Percentiles rank a stretch among this genome's conserved stretches.
Conservation (phyloP, 2,888 invertebrate species). For the Thumatha senex region DNA sequence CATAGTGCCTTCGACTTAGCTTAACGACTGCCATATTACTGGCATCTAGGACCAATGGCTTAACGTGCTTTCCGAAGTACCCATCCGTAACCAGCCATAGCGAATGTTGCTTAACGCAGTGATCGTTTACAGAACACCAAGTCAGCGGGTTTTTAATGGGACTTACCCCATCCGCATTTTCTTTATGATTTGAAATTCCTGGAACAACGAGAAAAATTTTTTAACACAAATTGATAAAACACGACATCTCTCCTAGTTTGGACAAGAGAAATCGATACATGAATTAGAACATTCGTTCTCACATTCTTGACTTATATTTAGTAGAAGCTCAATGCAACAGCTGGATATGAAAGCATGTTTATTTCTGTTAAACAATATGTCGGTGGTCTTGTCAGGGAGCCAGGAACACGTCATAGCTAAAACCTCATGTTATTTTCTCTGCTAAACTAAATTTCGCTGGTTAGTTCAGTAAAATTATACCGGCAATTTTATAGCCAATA, state of each 20-base stretch:
- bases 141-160: too few relatives aligned
- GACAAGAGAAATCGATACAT: conserved; percentile 29
- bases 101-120: too few relatives aligned
- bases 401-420: conserved; percentile 60
- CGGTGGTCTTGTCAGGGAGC: conserved; percentile 62
- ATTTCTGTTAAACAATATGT: conserved; percentile 65
- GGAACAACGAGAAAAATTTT: too few relatives aligned
- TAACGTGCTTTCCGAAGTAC: too few relatives aligned
- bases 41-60: too few relatives aligned
- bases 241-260: conserved; percentile 22
- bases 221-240: too few relatives aligned
- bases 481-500: conserved; percentile 40
- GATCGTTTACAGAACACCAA: too few relatives aligned
- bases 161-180: too few relatives aligned
- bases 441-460: conserved; percentile 31
- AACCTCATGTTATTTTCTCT: conserved; percentile 58
- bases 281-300: conserved; percentile 25
- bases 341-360: conserved; percentile 52
- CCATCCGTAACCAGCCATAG: too few relatives aligned
- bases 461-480: conserved; percentile 42
- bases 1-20: too few relatives aligned
- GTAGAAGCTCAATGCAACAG: conserved; percentile 39
- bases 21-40: too few relatives aligned
- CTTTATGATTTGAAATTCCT: too few relatives aligned
- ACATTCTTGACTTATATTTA: conserved; percentile 37